phyloP scores from a whole-genome alignment of 92 coral and sea anemone species.

The Palythoa grandiflora region DNA sequence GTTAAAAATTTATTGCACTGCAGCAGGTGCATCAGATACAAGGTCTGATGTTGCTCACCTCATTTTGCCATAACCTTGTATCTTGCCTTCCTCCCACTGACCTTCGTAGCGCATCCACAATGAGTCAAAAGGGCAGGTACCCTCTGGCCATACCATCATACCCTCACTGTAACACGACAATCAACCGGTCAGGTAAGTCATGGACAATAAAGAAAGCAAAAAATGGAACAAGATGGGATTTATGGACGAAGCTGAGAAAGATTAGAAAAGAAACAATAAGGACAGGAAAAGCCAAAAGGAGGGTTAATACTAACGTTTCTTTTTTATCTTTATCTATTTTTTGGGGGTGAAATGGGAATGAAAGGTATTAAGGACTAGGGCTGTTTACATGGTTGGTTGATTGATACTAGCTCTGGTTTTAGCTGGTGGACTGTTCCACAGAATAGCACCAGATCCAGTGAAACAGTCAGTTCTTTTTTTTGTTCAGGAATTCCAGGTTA shows the following conservation, averaged over 20 bases:
- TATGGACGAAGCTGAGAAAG: not conserved
- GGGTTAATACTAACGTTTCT: no score
- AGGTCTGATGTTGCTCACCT: slow-evolving; percentile 54
- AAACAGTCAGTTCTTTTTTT: no score
- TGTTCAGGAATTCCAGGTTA: no score
- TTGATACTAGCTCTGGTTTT: no score
- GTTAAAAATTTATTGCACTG: no score
- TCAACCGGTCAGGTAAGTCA: not conserved
- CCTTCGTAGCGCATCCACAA: slow-evolving; percentile 89
- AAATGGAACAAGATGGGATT: not conserved
- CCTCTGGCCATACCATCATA: slow-evolving; percentile 81
- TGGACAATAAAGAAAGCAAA: not conserved
- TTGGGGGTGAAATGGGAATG: no score
- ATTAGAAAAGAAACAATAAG: not conserved
- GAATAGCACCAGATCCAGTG: no score
- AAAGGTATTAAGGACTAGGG: no score
- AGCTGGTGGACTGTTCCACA: no score
- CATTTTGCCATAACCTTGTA: slow-evolving; percentile 93
- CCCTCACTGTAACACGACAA: slow-evolving; percentile 74
- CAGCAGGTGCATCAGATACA: not conserved
- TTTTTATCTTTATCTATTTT: no score
- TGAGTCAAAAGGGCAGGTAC: slow-evolving; percentile 48
- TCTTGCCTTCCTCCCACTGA: slow-evolving; percentile 90
- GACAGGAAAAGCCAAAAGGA: not conserved
- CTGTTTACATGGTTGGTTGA: no score